Percentiles rank a stretch among this genome's conserved stretches.
Conservation (phyloP, 2,113 vertebrate genomes). For the Thunnus maccoyii region DNA sequence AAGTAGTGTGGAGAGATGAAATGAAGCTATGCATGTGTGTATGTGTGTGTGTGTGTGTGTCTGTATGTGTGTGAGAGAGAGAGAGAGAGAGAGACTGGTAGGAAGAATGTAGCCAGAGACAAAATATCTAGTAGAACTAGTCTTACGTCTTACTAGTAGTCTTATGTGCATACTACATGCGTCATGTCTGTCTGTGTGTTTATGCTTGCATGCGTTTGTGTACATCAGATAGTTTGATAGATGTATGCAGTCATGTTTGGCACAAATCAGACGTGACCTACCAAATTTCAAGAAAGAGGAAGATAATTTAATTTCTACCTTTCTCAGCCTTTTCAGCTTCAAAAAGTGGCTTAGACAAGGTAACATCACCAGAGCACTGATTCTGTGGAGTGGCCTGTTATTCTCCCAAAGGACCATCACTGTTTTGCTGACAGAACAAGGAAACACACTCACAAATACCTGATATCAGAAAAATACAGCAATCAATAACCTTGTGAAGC, state of each 20-base stretch:
- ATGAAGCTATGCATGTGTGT: background rate
- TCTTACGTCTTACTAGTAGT: no score
- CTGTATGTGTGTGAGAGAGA: no score
- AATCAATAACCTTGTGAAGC: slow-evolving; percentile 17
- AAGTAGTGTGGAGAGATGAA: slow-evolving; percentile 21
- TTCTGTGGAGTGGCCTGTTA: background rate
- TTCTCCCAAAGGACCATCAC: background rate
- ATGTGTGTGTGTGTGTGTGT: no score
- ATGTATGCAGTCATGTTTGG: background rate
- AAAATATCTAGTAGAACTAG: no score
- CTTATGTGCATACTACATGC: no score
- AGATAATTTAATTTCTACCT: background rate
- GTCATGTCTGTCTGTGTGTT: background rate
- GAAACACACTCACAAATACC: slow-evolving; percentile 1
- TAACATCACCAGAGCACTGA: background rate
- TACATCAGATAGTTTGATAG: no score
- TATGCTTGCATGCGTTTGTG: background rate
- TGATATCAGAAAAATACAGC: slow-evolving; percentile 12
- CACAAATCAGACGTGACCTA: background rate
- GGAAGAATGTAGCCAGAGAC: background rate
- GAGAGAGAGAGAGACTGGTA: background rate
- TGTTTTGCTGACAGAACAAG: slow-evolving; percentile 32
- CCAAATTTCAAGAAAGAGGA: background rate
- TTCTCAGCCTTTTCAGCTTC: background rate
- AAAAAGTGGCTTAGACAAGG: background rate